Conservation (phyloP, 1,140 invertebrate genomes). For the Diorhabda elongata region DNA sequence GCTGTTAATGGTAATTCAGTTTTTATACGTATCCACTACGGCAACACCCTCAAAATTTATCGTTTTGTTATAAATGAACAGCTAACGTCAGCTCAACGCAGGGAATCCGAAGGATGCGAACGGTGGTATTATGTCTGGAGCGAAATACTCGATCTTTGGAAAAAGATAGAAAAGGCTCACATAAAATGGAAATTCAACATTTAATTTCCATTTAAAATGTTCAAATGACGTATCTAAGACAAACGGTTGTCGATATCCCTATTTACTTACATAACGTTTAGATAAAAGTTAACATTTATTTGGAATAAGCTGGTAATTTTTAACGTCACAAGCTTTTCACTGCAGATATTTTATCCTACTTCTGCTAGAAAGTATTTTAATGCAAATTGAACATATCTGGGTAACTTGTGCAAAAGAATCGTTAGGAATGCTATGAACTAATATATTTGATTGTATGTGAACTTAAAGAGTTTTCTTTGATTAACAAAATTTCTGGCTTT, state of each 20-base stretch:
- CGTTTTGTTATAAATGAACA: constrained; percentile 17
- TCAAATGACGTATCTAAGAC: neutral
- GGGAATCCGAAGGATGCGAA: neutral
- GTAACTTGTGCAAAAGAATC: too few species aligned
- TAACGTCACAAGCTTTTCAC: too few species aligned
- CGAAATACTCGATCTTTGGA: neutral
- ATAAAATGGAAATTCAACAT: constrained; percentile 1
- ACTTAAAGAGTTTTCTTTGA: too few species aligned
- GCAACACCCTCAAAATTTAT: constrained; percentile 13
- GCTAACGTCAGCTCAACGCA: constrained; percentile 12
- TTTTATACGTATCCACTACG: constrained; percentile 11
- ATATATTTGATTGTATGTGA: too few species aligned
- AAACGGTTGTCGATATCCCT: neutral
- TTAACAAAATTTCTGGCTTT: too few species aligned
- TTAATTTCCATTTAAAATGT: constrained; percentile 1
- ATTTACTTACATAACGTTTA: neutral
- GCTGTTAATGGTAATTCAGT: constrained; percentile 15
- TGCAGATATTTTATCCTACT: too few species aligned
- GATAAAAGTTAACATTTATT: neutral
- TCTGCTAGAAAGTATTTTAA: too few species aligned
- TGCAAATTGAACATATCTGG: too few species aligned
- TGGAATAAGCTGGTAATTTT: too few species aligned
- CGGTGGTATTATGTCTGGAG: neutral
- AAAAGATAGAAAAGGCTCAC: neutral
- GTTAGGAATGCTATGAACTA: too few species aligned